Base-by-base conservation (phyloP, 2,888 invertebrate species). In the Morpho deidamia region DNA sequence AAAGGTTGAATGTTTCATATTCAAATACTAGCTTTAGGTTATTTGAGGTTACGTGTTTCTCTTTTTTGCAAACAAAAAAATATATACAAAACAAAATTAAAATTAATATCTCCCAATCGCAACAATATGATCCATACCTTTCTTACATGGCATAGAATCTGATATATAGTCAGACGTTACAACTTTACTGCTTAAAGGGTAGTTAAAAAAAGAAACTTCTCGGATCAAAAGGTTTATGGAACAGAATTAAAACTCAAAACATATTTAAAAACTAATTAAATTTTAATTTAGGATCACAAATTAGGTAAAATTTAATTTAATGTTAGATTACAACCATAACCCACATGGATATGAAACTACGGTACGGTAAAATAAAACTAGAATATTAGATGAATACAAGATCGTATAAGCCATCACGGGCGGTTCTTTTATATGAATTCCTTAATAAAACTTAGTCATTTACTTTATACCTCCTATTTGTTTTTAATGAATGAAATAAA, bases 281-380 rank as follows among this genome's bases (percentile, higher is more conserved):
- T 71, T 86, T 87, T 88, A 85, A 86, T 87, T 85, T 79, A 84
- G 79, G 77, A 87, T 87, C 86, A 88, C 87, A 85, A 65, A 62
- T 11, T 59, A 51, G 58, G 52, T 60, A 61, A 51, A 61, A 61
- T 60, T 62, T 55, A 64, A 59, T 56, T 62, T 58, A 60, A 61
- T 63, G 60, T 56, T 55, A 52, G 51, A 44, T 58, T 59, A 52
- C 44, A 51, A 60, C 58, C 61, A 62, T 59, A 56, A 63, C 43
- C 59, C 52, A 56, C 38, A 59, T 53, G 50, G 43, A 48, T 48
- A 56, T 48, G 42, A 49, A 43, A 51, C 56, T 50, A 55, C 51
- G 56, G 59, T 52, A 55, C 59, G 53, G 50, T 57, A 44, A 39
- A 32, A 41, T 40, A 51, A 44, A 11, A 43, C 34, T 39, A 49